Conservation (phyloP, 2,113 vertebrate species). For the Acanthisitta chloris region DNA sequence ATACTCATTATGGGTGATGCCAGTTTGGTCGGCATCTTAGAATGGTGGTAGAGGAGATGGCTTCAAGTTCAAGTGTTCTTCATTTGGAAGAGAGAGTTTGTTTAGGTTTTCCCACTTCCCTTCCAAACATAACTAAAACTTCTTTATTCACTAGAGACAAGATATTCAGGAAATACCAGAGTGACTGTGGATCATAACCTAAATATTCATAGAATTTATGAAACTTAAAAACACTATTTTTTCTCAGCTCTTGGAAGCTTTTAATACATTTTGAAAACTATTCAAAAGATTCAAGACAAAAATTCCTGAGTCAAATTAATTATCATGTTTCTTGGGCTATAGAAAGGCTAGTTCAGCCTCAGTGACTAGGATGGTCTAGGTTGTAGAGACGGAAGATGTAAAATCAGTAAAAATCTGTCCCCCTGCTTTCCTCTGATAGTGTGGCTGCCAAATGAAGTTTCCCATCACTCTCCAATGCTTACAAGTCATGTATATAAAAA, state of each 20-base stretch:
- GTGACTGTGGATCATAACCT: background rate
- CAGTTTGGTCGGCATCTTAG: background rate
- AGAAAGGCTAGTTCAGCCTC: background rate
- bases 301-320: background rate
- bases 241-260: background rate
- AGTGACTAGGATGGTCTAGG: background rate
- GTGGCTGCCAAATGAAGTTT: background rate
- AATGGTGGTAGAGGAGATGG: background rate
- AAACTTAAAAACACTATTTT: background rate
- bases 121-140: background rate
- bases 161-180: background rate
- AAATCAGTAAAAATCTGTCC: background rate
- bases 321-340: background rate
- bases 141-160: background rate
- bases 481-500: background rate
- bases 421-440: background rate
- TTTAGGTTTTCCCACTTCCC: background rate
- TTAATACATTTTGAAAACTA: background rate
- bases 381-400: background rate
- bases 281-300: background rate
- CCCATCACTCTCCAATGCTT: background rate
- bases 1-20: background rate
- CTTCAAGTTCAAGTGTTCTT: background rate
- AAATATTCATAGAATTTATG: background rate
- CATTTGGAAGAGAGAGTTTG: background rate